Percentiles rank a stretch among this genome's conserved stretches.
These are phyloP conservation scores for Hipparchia semele DNA, from an alignment of 2,888 invertebrate genomes.

Conservation along the genomic window DNA sequence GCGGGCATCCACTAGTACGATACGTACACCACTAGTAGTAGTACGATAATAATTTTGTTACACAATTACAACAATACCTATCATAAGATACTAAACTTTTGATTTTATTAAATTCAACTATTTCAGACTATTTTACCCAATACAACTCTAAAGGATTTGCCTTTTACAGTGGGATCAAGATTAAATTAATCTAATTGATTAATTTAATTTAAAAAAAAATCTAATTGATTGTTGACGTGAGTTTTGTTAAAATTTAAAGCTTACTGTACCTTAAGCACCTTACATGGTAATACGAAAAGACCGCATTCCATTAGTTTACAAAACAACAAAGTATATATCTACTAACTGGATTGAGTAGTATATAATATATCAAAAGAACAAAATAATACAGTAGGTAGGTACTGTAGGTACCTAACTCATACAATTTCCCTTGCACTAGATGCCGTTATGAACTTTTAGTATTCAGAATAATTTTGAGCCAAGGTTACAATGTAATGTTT, in stretches of 20 bases:
- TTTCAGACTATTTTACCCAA: no score
- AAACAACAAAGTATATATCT: constrained; percentile 6
- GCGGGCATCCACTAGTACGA: no score
- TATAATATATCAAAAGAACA: background rate
- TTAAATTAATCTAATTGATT: no score
- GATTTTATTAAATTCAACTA: no score
- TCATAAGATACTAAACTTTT: no score
- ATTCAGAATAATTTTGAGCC: constrained; percentile 8
- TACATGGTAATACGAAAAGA: constrained; percentile 17
- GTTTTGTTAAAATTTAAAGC: background rate
- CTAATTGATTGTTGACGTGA: no score
- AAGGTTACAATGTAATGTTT: background rate
- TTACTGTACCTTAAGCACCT: constrained; percentile 16
- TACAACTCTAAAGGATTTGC: no score
- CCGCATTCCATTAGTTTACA: constrained; percentile 17
- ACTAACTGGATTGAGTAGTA: constrained; percentile 7
- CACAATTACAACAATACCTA: no score
- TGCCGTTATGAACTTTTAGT: background rate
- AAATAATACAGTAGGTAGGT: background rate
- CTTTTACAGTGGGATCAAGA: no score
- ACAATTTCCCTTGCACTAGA: background rate
- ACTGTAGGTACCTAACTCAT: background rate
- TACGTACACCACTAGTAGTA: no score
- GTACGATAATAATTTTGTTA: no score
- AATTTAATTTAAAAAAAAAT: no score